phyloP scores from a whole-genome alignment of 2,888 invertebrate species.

The Ichneumoninae sp. region DNA sequence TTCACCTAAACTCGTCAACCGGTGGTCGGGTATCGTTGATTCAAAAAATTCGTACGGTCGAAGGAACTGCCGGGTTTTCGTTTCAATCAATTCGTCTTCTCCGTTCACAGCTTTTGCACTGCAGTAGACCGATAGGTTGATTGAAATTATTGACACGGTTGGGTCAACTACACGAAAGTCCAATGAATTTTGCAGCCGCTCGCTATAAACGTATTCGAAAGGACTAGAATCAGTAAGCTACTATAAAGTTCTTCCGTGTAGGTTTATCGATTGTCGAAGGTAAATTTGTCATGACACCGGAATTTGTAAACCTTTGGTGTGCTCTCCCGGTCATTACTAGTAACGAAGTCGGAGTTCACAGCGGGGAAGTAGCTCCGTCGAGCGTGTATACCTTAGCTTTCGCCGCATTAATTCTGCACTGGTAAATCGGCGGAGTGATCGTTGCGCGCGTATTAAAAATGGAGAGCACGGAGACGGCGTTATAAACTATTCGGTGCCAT shows the following conservation, averaged over 20 bases:
- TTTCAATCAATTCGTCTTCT: no score
- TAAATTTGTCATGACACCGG: neutral
- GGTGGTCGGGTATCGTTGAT: no score
- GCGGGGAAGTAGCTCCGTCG: neutral
- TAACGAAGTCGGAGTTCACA: neutral
- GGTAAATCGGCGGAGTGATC: neutral
- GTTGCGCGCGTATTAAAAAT: neutral
- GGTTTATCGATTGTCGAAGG: neutral
- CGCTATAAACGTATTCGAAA: neutral
- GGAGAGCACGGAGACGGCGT: neutral
- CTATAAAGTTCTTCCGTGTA: neutral
- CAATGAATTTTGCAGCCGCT: neutral
- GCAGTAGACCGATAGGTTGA: no score
- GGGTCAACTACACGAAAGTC: neutral
- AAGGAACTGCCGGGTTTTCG: no score
- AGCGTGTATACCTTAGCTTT: neutral
- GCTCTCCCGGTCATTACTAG: neutral
- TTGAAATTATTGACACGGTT: no score
- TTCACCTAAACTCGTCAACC: no score
- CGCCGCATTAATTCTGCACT: neutral
- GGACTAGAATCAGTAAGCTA: neutral
- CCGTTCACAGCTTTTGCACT: no score
- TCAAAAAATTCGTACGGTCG: no score
- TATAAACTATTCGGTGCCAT: neutral
- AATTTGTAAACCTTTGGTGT: neutral